Evolutionary conservation across 2,113 vertebrate species (phyloP).

Genomic region (Limanda limanda): DNA sequence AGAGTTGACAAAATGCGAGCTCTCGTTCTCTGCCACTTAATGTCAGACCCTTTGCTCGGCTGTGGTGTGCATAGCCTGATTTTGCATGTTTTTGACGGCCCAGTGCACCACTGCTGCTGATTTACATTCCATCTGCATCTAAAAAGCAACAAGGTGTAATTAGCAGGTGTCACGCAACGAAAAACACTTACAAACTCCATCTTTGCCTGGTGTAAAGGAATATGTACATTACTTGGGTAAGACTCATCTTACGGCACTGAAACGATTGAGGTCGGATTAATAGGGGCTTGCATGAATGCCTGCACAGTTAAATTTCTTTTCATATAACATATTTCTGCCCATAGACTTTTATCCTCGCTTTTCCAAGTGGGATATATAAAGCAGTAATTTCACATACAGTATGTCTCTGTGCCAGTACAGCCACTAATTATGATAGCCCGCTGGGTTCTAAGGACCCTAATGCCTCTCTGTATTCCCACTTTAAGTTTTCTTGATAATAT

Average conservation of each 20-base stretch:
- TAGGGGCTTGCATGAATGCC: not conserved
- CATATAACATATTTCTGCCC: not conserved
- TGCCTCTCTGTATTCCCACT: not conserved
- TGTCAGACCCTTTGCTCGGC: conserved; percentile 17
- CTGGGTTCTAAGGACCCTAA: not conserved
- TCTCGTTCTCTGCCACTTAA: conserved; percentile 17
- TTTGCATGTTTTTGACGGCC: conserved; percentile 42
- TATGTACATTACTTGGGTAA: too few relatives aligned
- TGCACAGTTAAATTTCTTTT: not conserved
- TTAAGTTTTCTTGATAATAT: not conserved
- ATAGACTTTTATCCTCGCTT: not conserved
- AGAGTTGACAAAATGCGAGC: conserved; percentile 9
- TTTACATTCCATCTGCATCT: too few relatives aligned
- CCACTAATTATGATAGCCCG: not conserved
- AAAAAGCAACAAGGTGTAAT: not conserved
- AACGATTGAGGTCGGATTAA: not conserved
- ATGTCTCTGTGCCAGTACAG: not conserved
- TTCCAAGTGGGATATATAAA: not conserved
- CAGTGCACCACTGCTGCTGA: not conserved
- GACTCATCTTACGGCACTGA: not conserved
- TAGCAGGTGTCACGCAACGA: conserved; percentile 15
- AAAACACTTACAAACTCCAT: not conserved
- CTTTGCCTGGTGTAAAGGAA: not conserved
- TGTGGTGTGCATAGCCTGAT: not conserved
- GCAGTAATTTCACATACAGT: not conserved